phyloP scores from a whole-genome alignment of 2,888 invertebrate genomes.

The Galerucella calmariensis region DNA sequence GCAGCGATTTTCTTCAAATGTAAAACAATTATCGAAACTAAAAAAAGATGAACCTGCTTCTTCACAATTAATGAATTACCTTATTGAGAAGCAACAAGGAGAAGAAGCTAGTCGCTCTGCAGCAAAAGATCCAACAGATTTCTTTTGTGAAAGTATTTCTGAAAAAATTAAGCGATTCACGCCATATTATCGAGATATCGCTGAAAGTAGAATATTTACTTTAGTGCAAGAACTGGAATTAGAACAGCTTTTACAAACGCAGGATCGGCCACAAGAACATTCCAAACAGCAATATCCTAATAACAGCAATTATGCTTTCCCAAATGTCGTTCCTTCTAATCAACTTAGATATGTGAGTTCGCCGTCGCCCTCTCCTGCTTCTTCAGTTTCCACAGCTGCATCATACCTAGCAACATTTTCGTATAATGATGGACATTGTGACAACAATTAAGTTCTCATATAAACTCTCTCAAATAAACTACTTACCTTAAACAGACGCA shows the following conservation, averaged over 20 bases:
- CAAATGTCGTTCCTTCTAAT: conserved; percentile 1
- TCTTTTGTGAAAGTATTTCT: conserved; percentile 27
- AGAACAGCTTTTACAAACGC: too few relatives aligned
- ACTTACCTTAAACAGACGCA: conserved; percentile 1
- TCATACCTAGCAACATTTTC: not conserved
- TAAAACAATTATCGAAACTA: conserved; percentile 1
- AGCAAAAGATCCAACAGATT: conserved; percentile 26
- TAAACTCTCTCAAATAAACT: not conserved
- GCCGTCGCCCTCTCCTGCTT: conserved; percentile 2
- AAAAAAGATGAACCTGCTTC: conserved; percentile 1
- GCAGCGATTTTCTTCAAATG: not conserved
- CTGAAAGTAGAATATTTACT: conserved; percentile 23
- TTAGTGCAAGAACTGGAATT: too few relatives aligned
- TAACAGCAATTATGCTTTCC: too few relatives aligned
- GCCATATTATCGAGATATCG: conserved; percentile 19
- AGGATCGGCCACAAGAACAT: too few relatives aligned
- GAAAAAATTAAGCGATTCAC: conserved; percentile 25
- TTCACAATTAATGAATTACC: conserved; percentile 11
- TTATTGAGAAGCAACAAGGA: conserved; percentile 19
- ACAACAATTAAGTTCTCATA: not conserved
- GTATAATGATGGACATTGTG: conserved; percentile 1
- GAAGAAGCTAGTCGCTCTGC: conserved; percentile 18
- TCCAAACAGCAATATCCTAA: too few relatives aligned
- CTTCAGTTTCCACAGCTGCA: not conserved
- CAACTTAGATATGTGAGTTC: not conserved